Conservation (phyloP, 30 jellyfish, hydroid and myxozoan species). For the Catostylus mosaicus region DNA sequence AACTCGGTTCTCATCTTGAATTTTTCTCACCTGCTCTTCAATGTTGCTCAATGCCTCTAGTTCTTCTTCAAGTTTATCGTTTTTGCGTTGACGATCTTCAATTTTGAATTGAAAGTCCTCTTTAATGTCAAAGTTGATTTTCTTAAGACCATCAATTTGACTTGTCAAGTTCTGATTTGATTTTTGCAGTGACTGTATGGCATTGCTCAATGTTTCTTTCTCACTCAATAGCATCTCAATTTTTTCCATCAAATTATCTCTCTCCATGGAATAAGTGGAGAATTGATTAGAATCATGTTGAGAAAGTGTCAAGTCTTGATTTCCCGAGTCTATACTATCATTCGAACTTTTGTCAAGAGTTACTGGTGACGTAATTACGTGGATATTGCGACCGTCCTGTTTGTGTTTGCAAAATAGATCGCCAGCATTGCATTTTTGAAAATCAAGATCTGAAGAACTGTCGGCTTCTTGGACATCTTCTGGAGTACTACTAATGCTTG, state of each 20-base stretch:
- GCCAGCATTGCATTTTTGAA: not conserved
- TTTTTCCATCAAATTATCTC: not conserved
- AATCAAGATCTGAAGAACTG: not conserved
- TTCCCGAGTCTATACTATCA: not conserved
- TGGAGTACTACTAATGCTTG: not conserved
- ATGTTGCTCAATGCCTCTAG: not conserved
- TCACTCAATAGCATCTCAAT: not conserved
- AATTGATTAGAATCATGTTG: not conserved
- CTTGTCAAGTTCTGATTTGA: not conserved
- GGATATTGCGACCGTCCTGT: no score
- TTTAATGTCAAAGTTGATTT: not conserved
- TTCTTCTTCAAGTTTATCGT: not conserved
- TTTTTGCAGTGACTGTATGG: not conserved
- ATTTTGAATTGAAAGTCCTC: not conserved
- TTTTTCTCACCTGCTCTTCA: not conserved
- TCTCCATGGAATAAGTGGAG: not conserved
- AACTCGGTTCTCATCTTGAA: not conserved
- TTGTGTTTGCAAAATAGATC: not conserved
- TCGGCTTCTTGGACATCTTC: not conserved
- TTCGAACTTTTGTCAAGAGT: not conserved
- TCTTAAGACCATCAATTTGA: not conserved
- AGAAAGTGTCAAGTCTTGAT: not conserved
- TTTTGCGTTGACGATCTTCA: not conserved
- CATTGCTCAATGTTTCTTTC: not conserved
- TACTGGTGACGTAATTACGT: not conserved